Evolutionary conservation across 2,888 invertebrate genomes (phyloP).

Genomic region (Ephialtes manifestator): DNA sequence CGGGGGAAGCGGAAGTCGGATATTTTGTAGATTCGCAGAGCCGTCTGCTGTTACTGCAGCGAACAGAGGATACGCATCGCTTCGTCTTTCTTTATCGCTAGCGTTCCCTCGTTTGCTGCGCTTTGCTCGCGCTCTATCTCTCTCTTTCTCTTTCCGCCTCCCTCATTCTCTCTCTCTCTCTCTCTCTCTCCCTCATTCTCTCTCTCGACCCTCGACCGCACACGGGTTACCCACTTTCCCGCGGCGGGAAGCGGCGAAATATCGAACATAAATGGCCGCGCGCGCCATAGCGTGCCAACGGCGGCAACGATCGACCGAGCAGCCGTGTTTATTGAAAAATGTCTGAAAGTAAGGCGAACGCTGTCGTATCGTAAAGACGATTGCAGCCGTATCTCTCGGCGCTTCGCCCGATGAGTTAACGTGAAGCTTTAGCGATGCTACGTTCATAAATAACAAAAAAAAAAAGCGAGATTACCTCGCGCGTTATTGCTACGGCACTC

Average conservation of each 20-base stretch:
- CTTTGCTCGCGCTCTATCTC: not conserved
- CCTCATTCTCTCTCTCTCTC: not conserved
- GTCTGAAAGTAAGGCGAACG: constrained; percentile 73
- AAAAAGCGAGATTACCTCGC: not conserved
- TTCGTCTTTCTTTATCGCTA: constrained; percentile 26
- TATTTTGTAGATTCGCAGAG: constrained; percentile 66
- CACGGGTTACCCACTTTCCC: constrained; percentile 73
- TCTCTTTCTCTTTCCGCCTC: not conserved
- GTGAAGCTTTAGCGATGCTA: not conserved
- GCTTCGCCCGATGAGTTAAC: not conserved
- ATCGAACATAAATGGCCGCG: constrained; percentile 80
- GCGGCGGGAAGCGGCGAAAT: constrained; percentile 78
- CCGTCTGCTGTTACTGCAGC: constrained; percentile 64
- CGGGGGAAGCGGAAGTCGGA: constrained; percentile 59
- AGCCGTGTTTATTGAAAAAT: constrained; percentile 68
- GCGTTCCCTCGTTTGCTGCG: constrained; percentile 20
- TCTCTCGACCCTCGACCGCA: constrained; percentile 20
- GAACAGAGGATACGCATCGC: constrained; percentile 54
- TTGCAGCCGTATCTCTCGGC: not conserved
- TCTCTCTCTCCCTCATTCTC: constrained; percentile 21
- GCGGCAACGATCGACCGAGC: constrained; percentile 69
- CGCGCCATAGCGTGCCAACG: constrained; percentile 73
- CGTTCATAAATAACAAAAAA: not conserved
- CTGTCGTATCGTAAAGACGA: not conserved
- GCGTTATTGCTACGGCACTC: not conserved